A percentile compares a stretch with the other conserved stretches of the same genome.
phyloP scores from a whole-genome alignment of 2,888 invertebrate genomes.

The Cephus spinipes region DNA sequence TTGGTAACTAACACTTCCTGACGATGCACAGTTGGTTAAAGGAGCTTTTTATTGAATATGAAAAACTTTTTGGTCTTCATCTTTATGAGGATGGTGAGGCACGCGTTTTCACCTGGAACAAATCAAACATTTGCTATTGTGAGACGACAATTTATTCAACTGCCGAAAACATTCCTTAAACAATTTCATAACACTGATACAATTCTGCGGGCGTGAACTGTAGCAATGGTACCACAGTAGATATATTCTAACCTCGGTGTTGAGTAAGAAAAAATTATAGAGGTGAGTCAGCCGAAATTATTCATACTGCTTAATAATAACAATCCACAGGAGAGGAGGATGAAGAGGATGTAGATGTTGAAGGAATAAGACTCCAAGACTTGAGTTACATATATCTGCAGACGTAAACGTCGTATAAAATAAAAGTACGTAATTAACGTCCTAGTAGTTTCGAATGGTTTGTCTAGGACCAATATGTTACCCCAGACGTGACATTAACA shows the following conservation, averaged over 20 bases:
- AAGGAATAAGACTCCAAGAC: not conserved
- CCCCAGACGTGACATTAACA: too few relatives aligned
- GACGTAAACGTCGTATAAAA: too few relatives aligned
- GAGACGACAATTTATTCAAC: not conserved
- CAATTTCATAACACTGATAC: too few relatives aligned
- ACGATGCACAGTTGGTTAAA: conserved; percentile 28
- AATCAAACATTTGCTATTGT: not conserved
- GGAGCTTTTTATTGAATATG: conserved; percentile 49
- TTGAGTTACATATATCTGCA: not conserved
- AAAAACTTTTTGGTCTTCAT: conserved; percentile 50
- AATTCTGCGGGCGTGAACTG: not conserved
- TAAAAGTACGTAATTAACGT: too few relatives aligned
- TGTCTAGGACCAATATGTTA: too few relatives aligned
- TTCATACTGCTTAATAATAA: not conserved
- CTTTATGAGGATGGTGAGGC: conserved; percentile 23
- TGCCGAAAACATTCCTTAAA: not conserved
- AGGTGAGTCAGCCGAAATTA: not conserved
- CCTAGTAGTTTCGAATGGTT: too few relatives aligned
- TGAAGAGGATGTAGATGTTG: not conserved
- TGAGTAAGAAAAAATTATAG: not conserved
- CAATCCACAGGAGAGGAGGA: not conserved
- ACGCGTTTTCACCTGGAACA: not conserved
- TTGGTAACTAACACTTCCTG: not conserved
- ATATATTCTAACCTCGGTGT: not conserved
- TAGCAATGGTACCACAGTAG: not conserved